Base-by-base conservation (phyloP, 2,888 invertebrate species). In the Tridacna gigas region DNA sequence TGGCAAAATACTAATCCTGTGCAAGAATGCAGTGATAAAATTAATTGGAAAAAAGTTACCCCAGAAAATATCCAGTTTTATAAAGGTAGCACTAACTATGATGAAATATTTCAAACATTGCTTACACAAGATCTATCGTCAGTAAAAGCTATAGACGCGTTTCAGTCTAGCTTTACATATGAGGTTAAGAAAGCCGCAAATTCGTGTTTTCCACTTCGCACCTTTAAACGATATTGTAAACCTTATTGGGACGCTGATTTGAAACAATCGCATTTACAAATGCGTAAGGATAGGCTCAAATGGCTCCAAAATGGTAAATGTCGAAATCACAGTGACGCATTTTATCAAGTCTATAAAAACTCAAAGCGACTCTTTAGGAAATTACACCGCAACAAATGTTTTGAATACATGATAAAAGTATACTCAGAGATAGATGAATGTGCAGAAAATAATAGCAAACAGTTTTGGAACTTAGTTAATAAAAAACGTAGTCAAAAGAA, bases 191-290 rank as follows among this genome's bases (percentile, higher is more conserved):
- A 45, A 28, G 48, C 45, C 12, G 37, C 26, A 12, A 18, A 20
- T n/a, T 20, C 20, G 20, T 37, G 37, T 37, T 48, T 73, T 51
- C 73, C 73, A 9, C 12, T 12, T 13, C 12, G 15, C 9, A 47
- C n/a, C 37, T 73, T 47, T 51, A 73, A 48, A 45, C 18, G 15
- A 20, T 73, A 47, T 22, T 18, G 12, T n/a, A 73, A 73, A 73
- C 73, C 73, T 12, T 73, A 47, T 51, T 73, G 73, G 73, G 51
- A 73, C 25, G 15, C 45, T n/a, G 51, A 73, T 9, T 73, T 73
- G 73, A 73, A 73, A 47, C 7, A 15, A 13, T 45, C 48, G 20
- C 48, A 48, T 73, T 20, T 47, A 12, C 13, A 20, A 7, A 47
- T 48, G 73, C 18, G 48, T 15, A 12, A 18, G 20, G 25, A 20